phyloP scores from a whole-genome alignment of 2,797 vertebrate species.

The Gymnopithys bicolor region DNA sequence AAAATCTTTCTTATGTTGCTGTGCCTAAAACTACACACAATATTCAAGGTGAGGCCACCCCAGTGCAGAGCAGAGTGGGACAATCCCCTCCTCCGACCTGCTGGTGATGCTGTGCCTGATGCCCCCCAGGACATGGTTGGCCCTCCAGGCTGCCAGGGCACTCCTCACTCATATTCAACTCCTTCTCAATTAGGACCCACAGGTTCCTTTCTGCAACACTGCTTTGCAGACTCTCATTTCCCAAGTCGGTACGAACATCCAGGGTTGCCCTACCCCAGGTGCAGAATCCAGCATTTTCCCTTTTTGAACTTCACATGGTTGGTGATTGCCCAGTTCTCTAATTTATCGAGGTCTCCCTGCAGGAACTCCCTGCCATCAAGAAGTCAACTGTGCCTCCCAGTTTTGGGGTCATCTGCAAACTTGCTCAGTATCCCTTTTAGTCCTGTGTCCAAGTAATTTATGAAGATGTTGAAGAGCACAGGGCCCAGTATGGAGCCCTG shows the following conservation, averaged over 20 bases:
- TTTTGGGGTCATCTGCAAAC: too few relatives aligned
- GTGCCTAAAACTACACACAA: neutral
- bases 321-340: neutral
- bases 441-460: neutral
- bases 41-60: neutral
- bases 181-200: neutral
- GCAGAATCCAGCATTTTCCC: neutral
- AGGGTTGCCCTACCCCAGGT: too few relatives aligned
- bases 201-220: neutral
- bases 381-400: neutral
- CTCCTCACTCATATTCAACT: neutral
- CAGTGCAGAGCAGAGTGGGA: neutral
- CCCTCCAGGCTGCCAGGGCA: neutral
- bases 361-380: neutral
- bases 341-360: neutral
- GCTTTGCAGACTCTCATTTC: neutral
- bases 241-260: neutral
- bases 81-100: neutral
- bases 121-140: accelerated
- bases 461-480: neutral
- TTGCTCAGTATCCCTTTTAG: neutral
- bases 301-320: neutral
- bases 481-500: neutral
- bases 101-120: neutral
- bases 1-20: neutral